These are phyloP conservation scores for Hydriomena furcata DNA, from an alignment of 2,888 invertebrate species.

Conservation along the genomic window DNA sequence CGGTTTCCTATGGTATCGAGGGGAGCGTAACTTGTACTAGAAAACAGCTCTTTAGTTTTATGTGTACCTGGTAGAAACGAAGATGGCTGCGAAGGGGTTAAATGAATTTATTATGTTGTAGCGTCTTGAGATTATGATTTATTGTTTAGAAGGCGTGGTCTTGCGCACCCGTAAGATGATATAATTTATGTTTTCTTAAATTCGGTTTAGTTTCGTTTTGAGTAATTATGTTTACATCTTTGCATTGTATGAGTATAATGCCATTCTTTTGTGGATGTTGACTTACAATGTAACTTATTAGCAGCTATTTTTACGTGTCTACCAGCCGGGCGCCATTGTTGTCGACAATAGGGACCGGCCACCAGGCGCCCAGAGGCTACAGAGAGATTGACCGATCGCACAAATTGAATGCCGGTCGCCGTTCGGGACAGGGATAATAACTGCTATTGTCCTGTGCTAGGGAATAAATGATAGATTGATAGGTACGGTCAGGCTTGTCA, in stretches of 20 bases:
- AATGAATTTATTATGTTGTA: conserved; percentile 17
- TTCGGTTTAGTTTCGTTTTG: no score
- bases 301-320: conserved; percentile 58
- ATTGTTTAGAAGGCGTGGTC: conserved; percentile 7
- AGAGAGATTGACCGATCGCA: conserved; percentile 74
- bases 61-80: conserved; percentile 39
- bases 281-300: conserved; percentile 28
- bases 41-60: conserved; percentile 29
- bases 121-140: conserved; percentile 16
- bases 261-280: conserved; percentile 3
- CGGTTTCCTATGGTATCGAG: conserved; percentile 17
- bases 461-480: conserved; percentile 31
- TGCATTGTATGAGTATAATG: no score
- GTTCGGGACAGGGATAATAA: conserved; percentile 57
- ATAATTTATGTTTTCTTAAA: no score
- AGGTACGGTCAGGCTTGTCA: neutral
- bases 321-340: conserved; percentile 59
- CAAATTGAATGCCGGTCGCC: conserved; percentile 74
- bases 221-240: no score
- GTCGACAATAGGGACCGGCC: conserved; percentile 60
- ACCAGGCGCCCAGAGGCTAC: conserved; percentile 65
- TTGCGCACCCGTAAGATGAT: no score
- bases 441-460: conserved; percentile 58
- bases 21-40: conserved; percentile 14
- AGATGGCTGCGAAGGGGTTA: conserved; percentile 33